These are phyloP conservation scores for Ctenosaura bakeri DNA, from an alignment of 2,797 vertebrate genomes.

Conservation along the genomic window DNA sequence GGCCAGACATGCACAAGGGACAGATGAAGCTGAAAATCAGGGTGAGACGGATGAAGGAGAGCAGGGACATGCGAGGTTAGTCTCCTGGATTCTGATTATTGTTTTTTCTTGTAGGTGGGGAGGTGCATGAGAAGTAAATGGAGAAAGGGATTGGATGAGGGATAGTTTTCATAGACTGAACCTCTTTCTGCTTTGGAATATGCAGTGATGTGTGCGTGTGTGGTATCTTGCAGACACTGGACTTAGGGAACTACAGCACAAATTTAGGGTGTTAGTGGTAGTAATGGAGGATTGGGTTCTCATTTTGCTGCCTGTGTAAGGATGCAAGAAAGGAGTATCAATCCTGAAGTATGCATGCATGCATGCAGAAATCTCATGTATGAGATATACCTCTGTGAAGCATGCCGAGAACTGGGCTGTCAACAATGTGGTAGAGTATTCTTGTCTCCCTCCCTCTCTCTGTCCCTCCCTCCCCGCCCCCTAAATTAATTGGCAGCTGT, in stretches of 20 bases:
- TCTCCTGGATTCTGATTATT: constrained; percentile 67
- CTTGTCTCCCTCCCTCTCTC: too few relatives aligned
- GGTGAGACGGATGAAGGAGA: constrained; percentile 91
- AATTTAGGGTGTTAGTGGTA: background rate
- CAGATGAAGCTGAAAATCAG: constrained; percentile 94
- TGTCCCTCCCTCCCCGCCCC: background rate
- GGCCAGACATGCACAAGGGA: constrained; percentile 86
- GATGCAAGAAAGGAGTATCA: constrained; percentile 1
- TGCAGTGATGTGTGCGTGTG: constrained; percentile 13
- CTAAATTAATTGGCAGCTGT: constrained; percentile 34
- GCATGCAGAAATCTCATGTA: background rate
- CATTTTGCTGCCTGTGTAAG: constrained; percentile 1
- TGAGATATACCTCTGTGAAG: background rate
- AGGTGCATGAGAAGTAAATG: constrained; percentile 13
- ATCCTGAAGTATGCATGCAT: background rate
- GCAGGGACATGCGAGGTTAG: constrained; percentile 90
- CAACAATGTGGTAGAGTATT: background rate
- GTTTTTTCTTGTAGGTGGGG: constrained; percentile 49
- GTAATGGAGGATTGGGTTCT: background rate
- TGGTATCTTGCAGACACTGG: constrained; percentile 35
- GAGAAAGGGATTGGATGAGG: background rate
- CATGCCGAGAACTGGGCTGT: background rate
- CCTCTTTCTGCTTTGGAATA: constrained; percentile 29
- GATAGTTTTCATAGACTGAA: background rate
- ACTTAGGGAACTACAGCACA: constrained; percentile 15